phyloP scores from a whole-genome alignment of 2,797 vertebrate species.

The Muscicapa comitata region DNA sequence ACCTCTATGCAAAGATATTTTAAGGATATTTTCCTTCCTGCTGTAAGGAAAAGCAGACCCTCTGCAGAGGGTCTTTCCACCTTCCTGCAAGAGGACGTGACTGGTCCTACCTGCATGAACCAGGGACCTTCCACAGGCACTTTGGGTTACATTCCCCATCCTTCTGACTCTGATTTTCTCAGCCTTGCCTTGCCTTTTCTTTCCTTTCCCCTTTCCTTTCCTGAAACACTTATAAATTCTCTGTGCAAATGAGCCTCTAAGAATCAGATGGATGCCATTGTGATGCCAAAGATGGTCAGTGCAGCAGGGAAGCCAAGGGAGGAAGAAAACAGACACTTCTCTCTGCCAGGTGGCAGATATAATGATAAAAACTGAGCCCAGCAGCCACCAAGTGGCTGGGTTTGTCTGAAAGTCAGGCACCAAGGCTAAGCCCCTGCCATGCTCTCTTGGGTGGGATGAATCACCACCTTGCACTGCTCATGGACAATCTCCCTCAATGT shows the following conservation, averaged over 20 bases:
- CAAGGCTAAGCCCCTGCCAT: neutral
- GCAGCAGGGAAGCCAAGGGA: neutral
- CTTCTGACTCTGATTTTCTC: neutral
- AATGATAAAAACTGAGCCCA: neutral
- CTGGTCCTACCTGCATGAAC: neutral
- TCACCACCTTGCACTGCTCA: neutral
- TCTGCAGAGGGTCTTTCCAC: neutral
- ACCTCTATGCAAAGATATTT: neutral
- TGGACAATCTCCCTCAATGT: neutral
- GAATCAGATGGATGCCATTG: neutral
- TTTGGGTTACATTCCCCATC: neutral
- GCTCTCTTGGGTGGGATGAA: neutral
- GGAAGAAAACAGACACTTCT: neutral
- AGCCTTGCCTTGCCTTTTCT: neutral
- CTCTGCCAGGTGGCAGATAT: fast-evolving
- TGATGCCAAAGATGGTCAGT: neutral
- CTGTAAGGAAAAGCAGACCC: neutral
- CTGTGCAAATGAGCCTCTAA: neutral
- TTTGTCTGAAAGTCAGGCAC: neutral
- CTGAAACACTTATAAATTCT: neutral
- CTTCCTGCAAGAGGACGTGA: neutral
- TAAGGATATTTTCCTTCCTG: neutral
- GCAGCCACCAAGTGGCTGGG: neutral
- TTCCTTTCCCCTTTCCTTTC: neutral
- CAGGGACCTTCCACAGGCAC: neutral